Percentiles rank a stretch among this genome's conserved stretches.
phyloP scores from a whole-genome alignment of 2,888 invertebrate genomes.

The Coleophora flavipennella region DNA sequence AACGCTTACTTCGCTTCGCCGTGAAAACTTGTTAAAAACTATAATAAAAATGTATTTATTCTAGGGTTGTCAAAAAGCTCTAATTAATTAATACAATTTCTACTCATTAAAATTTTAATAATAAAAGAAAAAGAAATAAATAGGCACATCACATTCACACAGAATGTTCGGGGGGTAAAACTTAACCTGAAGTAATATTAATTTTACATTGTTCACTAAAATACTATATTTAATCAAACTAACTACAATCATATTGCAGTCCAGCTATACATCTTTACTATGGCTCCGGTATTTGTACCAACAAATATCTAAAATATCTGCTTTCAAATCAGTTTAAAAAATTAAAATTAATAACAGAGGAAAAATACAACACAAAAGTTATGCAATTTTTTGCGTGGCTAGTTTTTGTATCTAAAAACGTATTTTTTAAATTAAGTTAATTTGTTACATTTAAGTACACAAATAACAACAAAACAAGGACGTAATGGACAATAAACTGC shows the following conservation, averaged over 20 bases:
- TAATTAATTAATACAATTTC: conserved; percentile 44
- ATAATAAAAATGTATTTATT: conserved; percentile 39
- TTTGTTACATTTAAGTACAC: neutral
- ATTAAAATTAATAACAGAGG: neutral
- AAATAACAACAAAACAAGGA: too few species aligned
- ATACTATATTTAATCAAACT: conserved; percentile 39
- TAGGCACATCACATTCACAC: conserved; percentile 62
- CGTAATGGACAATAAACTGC: neutral
- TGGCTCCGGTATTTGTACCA: conserved; percentile 63
- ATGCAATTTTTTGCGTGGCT: too few species aligned
- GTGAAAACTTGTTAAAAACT: too few species aligned
- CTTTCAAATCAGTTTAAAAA: too few species aligned
- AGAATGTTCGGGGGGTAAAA: conserved; percentile 47
- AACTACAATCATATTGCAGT: conserved; percentile 60
- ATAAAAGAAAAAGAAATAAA: conserved; percentile 68
- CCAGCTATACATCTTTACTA: conserved; percentile 47
- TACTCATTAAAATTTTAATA: conserved; percentile 36
- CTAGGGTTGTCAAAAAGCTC: conserved; percentile 47
- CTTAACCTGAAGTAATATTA: conserved; percentile 46
- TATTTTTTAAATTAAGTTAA: neutral
- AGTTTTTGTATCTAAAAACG: neutral
- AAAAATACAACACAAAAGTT: neutral
- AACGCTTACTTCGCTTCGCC: conserved; percentile 22
- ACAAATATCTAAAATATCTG: conserved; percentile 20
- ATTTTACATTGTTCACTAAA: conserved; percentile 43